Base-by-base conservation (phyloP, 1,140 invertebrate species). In the Drosophila sturtevanti region DNA sequence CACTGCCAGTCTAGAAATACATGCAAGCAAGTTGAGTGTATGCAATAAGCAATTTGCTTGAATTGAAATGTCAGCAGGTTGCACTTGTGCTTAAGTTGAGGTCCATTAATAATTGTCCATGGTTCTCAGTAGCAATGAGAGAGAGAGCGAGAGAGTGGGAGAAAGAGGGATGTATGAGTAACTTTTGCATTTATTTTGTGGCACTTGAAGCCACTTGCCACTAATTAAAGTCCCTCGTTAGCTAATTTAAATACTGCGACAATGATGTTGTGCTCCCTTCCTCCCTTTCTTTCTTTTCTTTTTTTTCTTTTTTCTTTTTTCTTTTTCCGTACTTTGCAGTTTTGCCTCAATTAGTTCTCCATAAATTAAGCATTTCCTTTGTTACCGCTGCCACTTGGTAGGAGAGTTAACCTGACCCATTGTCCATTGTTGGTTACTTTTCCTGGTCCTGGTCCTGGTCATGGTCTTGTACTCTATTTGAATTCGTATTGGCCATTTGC, bases 161-260 rank as follows among this genome's bases (percentile, higher is more conserved):
- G 0, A 60, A 41, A 7, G 61, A 63, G 76, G 68, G 68, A 63
- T 72, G 82, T 87, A 86, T 86, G 78, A 67, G 75, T 62, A 79
- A 81, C 71, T 63, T 63, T 68, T 31, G 11, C 65, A 67, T 81
- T 82, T 72, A 68, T 72, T 81, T 67, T 24, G 63, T 69, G 44
- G 64, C 66, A 82, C 71, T 85, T 62, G 61, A 74, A 48, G 16
- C 37, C 62, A 70, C 75, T 76, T 79, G 77, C 48, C 84, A 84
- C 79, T 84, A 84, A 89, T 89, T 89, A 89, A 89, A 89, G 84
- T 87, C 66, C 68, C 78, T 70, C 61, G 75, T 76, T 72, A 69
- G 63, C 63, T 69, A 81, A 87, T 89, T 89, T 89, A 77, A 89
- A 84, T 80, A 68, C 64, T 72, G 74, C 44, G 63, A 61, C 67